A percentile compares a stretch with the other conserved stretches of the same genome.
phyloP scores from a whole-genome alignment of 2,888 invertebrate species.

The Endomychus coccineus region DNA sequence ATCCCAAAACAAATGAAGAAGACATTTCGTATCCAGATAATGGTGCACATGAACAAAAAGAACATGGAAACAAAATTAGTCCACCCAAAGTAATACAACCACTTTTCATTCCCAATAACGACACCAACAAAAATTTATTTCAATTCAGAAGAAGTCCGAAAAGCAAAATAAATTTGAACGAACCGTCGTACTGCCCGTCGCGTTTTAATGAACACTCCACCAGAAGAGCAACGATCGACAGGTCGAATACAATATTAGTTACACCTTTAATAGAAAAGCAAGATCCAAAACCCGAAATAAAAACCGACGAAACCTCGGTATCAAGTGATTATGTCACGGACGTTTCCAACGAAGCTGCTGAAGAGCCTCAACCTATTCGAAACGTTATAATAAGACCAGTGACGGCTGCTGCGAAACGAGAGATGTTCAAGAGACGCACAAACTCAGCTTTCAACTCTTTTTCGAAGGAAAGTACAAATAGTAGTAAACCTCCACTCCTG shows the following conservation, averaged over 20 bases:
- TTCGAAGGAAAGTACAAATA: conserved; percentile 23
- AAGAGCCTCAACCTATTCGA: conserved; percentile 22
- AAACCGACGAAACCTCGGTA: no score
- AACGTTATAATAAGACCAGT: conserved; percentile 35
- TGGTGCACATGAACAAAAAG: background rate
- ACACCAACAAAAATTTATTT: conserved; percentile 20
- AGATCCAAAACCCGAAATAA: background rate
- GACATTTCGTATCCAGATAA: background rate
- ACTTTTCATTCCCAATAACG: conserved; percentile 17
- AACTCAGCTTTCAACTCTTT: conserved; percentile 37
- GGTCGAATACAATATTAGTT: conserved; percentile 8
- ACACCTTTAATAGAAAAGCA: conserved; percentile 5
- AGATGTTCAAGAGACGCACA: conserved; percentile 38
- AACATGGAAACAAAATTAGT: conserved; percentile 3
- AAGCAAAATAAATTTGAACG: conserved; percentile 1
- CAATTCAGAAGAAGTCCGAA: conserved; percentile 21
- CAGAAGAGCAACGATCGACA: background rate
- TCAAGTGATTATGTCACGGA: no score
- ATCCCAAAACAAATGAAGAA: conserved; percentile 35
- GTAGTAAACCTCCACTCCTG: conserved; percentile 33
- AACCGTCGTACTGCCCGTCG: background rate
- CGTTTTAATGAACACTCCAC: conserved; percentile 8
- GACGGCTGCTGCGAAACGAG: conserved; percentile 36
- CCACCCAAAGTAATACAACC: conserved; percentile 19
- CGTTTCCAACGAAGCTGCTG: no score